phyloP scores from a whole-genome alignment of 2,888 invertebrate species.

The Pseudococcus viburni region DNA sequence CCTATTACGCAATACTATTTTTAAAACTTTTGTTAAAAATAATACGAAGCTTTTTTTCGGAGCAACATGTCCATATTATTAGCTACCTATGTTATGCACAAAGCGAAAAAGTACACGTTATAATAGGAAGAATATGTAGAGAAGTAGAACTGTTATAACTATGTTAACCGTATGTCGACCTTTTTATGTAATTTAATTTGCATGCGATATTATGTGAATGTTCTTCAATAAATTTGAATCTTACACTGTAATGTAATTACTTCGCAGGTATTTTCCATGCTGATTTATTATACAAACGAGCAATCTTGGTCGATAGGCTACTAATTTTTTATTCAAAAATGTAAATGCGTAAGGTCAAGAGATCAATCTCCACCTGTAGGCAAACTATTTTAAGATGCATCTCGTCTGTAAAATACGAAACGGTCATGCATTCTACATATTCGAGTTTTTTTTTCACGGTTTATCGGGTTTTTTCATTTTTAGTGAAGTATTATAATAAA shows the following conservation, averaged over 20 bases:
- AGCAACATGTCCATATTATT: not conserved
- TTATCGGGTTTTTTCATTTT: not conserved
- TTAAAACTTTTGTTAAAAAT: not conserved
- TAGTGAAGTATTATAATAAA: not conserved
- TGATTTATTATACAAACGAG: slow-evolving; percentile 19
- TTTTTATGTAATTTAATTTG: slow-evolving; percentile 46
- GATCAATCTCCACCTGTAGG: slow-evolving; percentile 7
- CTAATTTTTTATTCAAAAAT: slow-evolving; percentile 40
- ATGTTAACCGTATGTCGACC: not conserved
- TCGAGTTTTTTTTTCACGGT: not conserved
- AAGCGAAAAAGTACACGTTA: not conserved
- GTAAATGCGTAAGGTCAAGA: slow-evolving; percentile 27
- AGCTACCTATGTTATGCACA: not conserved
- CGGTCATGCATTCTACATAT: not conserved
- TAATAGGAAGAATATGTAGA: not conserved
- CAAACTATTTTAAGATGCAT: not conserved
- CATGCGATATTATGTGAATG: slow-evolving; percentile 1
- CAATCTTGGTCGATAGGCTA: not conserved
- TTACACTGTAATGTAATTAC: not conserved
- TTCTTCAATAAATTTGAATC: not conserved
- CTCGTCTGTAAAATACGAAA: not conserved
- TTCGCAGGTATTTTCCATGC: slow-evolving; percentile 18
- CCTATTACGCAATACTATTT: not conserved
- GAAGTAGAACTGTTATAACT: not conserved
- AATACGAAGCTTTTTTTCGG: not conserved